These are phyloP conservation scores for Hartigia nigra DNA, from an alignment of 2,888 invertebrate species.

Conservation along the genomic window DNA sequence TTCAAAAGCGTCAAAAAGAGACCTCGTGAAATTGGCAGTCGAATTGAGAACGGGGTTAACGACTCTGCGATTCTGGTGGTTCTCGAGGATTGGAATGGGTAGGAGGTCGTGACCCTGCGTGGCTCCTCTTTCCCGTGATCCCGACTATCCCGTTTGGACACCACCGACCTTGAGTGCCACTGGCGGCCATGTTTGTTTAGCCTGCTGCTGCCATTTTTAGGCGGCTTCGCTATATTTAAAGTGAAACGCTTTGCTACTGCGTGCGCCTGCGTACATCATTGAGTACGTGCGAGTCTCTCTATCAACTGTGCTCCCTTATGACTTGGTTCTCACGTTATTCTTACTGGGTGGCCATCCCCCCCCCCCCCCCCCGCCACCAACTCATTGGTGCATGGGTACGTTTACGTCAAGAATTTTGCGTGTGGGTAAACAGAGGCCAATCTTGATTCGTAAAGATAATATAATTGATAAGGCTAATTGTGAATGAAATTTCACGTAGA, in stretches of 20 bases:
- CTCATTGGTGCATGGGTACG: neutral
- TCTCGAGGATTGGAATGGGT: slow-evolving; percentile 28
- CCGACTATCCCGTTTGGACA: slow-evolving; percentile 18
- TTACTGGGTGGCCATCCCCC: neutral
- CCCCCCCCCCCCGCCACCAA: too few species aligned
- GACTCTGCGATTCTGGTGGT: slow-evolving; percentile 32
- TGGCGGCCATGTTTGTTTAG: slow-evolving; percentile 28
- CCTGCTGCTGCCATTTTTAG: slow-evolving; percentile 36
- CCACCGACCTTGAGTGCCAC: slow-evolving; percentile 34
- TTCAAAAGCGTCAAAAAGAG: neutral
- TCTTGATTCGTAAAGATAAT: neutral
- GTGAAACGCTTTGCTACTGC: slow-evolving; percentile 4
- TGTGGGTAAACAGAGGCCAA: neutral
- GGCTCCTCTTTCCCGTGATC: slow-evolving; percentile 34
- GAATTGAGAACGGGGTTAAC: slow-evolving; percentile 46
- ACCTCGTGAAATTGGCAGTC: neutral
- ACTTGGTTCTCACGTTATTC: neutral
- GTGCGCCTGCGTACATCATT: slow-evolving; percentile 7
- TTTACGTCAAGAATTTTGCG: neutral
- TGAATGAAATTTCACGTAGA: neutral
- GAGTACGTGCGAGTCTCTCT: neutral
- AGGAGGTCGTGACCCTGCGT: slow-evolving; percentile 53
- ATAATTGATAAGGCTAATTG: neutral
- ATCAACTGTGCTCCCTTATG: neutral
- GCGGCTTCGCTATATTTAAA: slow-evolving; percentile 33